Base-by-base conservation (phyloP, 2,888 invertebrate species). In the Lagria hirta region DNA sequence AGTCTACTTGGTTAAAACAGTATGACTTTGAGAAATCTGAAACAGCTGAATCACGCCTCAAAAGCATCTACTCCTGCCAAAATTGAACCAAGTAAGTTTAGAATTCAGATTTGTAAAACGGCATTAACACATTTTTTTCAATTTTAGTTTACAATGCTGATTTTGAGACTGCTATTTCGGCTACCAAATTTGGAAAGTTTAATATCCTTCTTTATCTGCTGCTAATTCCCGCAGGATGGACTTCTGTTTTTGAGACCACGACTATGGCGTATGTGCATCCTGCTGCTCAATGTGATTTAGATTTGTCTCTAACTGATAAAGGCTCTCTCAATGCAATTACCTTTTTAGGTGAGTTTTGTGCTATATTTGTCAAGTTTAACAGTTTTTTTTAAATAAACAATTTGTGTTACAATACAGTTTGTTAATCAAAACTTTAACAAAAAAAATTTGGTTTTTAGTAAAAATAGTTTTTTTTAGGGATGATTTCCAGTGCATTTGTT, bases 261-360 rank as follows among this genome's bases (percentile, higher is more conserved):
- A 78, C 82, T 3, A 76, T 81, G 51, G 81, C 85, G 1, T 86
- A 81, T 63, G 79, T 86, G 57, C 73, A 86, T 62, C 84, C 86
- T 0, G 76, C 80, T 16, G 84, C 85, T 0, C 81, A 84, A 62
- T 87, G 87, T 58, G 83, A 84, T 59, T 77, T 88, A 60, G 67
- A 79, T 18, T 72, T 88, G 18, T 76, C 79, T 1, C 68, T 82
- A 5, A 60, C 82, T 10, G 79, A 84, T 32, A 85, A 86, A 73
- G 87, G 87, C 1, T 71, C 81, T 0, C 68, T 87, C 4, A 81
- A 82, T 43, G 82, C 83, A 1, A 78, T 82, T 51, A 80, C 83
- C 3, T 87, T 85, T 68, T 76, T 80, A 60, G 87, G 87, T 81
- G 42, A 47, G 24, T 42, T 4, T 11, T 12, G 2, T n/a, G n/a